Evolutionary conservation across 92 coral and sea anemone genomes (phyloP).

Genomic region (Umimayanthus chanpuru): DNA sequence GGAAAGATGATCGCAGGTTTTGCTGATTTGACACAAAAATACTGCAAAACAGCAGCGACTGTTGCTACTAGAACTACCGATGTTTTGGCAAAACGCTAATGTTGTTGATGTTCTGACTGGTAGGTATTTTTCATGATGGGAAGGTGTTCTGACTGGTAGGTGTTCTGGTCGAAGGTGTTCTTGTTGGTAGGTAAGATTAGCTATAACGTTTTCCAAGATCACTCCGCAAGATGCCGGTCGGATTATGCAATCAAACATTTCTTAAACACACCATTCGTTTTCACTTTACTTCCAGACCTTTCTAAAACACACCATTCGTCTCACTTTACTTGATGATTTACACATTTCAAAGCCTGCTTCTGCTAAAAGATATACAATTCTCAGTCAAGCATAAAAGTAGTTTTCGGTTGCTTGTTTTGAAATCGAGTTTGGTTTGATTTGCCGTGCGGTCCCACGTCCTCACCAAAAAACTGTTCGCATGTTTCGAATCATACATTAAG

Average conservation of each 20-base stretch:
- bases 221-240: too few relatives aligned
- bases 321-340: background rate
- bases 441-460: too few relatives aligned
- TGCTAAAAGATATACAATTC: background rate
- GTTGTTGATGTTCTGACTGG: background rate
- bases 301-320: background rate
- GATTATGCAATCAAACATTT: background rate
- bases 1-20: background rate
- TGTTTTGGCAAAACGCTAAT: background rate
- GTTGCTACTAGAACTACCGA: background rate
- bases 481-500: too few relatives aligned
- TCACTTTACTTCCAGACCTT: background rate
- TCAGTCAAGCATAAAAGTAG: background rate
- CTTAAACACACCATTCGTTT: too few relatives aligned
- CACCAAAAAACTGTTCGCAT: too few relatives aligned
- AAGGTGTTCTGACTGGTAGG: background rate
- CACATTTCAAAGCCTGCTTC: background rate
- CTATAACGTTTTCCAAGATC: background rate
- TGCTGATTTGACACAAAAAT: background rate
- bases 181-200: background rate
- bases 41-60: background rate
- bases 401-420: background rate
- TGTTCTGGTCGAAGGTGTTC: background rate
- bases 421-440: background rate
- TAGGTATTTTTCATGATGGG: background rate